A percentile compares a stretch with the other conserved stretches of the same genome.
These are phyloP conservation scores for Tenthredo distinguenda DNA, from an alignment of 2,888 invertebrate species.

Conservation along the genomic window DNA sequence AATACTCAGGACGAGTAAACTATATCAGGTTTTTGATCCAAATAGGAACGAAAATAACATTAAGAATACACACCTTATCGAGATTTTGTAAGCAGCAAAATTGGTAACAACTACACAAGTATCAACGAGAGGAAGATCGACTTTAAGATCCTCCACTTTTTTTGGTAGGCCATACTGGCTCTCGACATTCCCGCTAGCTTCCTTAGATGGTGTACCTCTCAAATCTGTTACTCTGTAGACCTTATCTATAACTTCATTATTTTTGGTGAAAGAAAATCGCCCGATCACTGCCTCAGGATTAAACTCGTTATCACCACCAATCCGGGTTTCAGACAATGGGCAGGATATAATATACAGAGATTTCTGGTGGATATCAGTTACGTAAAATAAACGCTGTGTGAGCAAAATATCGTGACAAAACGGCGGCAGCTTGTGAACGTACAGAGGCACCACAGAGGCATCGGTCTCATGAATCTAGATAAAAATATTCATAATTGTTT, in stretches of 20 bases:
- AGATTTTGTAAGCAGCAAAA: conserved; percentile 81
- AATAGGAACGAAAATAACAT: conserved; percentile 20
- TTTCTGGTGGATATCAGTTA: conserved; percentile 79
- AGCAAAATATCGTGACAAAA: conserved; percentile 83
- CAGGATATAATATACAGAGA: conserved; percentile 81
- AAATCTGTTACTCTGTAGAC: conserved; percentile 79
- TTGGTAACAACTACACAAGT: conserved; percentile 83
- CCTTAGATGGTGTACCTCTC: conserved; percentile 63
- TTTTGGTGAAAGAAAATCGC: conserved; percentile 80
- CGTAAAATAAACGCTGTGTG: conserved; percentile 85
- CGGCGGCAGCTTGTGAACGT: conserved; percentile 85
- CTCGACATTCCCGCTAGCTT: conserved; percentile 69
- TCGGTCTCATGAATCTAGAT: conserved; percentile 84
- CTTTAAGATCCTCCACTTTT: conserved; percentile 77
- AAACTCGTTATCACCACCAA: conserved; percentile 80
- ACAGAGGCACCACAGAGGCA: conserved; percentile 84
- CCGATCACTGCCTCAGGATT: conserved; percentile 81
- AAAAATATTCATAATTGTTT: conserved; percentile 51
- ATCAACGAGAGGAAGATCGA: conserved; percentile 79
- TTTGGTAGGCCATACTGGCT: conserved; percentile 76
- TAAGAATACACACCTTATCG: conserved; percentile 78
- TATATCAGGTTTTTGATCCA: not conserved
- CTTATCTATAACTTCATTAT: conserved; percentile 79
- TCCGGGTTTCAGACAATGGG: conserved; percentile 80
- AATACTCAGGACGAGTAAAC: not conserved